These are phyloP conservation scores for Kryptolebias marmoratus DNA, from an alignment of 2,113 vertebrate species.

Conservation along the genomic window DNA sequence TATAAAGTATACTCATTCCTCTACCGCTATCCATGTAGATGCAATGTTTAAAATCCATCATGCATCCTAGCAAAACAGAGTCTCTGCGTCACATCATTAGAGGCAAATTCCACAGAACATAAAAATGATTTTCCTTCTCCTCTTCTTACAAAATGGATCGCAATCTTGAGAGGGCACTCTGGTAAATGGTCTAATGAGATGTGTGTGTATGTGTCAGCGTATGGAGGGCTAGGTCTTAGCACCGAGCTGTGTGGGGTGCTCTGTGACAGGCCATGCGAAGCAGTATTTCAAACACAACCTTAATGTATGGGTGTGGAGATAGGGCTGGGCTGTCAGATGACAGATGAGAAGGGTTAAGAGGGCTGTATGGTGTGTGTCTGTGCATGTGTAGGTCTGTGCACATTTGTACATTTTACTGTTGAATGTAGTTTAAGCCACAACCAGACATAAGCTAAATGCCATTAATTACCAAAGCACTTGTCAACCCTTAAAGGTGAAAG, in stretches of 20 bases:
- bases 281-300: conserved; percentile 42
- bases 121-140: conserved; percentile 10
- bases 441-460: conserved; percentile 25
- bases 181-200: conserved; percentile 52
- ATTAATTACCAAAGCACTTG: conserved; percentile 43
- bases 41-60: neutral
- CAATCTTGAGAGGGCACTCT: conserved; percentile 25
- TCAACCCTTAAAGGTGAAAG: conserved; percentile 9
- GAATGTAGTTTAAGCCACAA: conserved; percentile 9
- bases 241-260: conserved; percentile 28
- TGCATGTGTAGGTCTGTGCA: conserved; percentile 5
- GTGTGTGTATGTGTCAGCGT: conserved; percentile 27
- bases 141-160: conserved; percentile 37
- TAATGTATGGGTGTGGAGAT: conserved; percentile 52
- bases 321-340: conserved; percentile 45
- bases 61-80: too few relatives aligned
- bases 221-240: conserved; percentile 26
- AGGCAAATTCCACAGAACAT: neutral
- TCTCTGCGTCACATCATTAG: neutral
- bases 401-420: conserved; percentile 9
- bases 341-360: conserved; percentile 52
- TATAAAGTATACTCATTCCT: neutral
- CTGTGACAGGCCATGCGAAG: conserved; percentile 32
- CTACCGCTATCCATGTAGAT: neutral
- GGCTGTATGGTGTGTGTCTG: conserved; percentile 5